Conservation (phyloP, 2,797 vertebrate genomes). For the Trachops cirrhosus region DNA sequence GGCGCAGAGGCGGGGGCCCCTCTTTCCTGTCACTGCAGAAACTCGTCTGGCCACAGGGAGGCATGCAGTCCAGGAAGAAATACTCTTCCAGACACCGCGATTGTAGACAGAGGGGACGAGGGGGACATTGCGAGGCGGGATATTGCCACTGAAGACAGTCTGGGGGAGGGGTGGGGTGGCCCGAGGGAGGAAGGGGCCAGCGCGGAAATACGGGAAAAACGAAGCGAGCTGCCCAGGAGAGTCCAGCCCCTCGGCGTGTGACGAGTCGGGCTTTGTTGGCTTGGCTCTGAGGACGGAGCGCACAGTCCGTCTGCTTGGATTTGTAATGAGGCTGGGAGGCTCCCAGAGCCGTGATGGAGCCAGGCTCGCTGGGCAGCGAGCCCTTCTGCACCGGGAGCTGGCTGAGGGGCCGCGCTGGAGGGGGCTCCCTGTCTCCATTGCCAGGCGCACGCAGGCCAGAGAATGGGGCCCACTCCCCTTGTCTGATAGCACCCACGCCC, state of each 20-base stretch:
- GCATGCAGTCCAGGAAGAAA: background rate
- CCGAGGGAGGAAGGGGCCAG: background rate
- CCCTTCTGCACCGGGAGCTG: conserved; percentile 54
- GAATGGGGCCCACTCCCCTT: conserved; percentile 49
- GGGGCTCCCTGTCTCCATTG: conserved; percentile 27
- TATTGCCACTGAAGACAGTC: background rate
- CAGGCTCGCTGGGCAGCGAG: conserved; percentile 63
- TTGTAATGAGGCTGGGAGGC: conserved; percentile 64
- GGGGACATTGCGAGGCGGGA: background rate
- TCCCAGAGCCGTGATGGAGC: conserved; percentile 64
- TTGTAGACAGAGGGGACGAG: background rate
- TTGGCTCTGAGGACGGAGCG: conserved; percentile 60
- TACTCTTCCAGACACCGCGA: background rate
- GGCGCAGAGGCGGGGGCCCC: background rate
- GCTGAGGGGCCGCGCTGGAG: conserved; percentile 48
- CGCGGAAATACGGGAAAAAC: conserved; percentile 5
- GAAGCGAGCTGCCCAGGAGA: conserved; percentile 47
- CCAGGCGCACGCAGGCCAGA: conserved; percentile 11
- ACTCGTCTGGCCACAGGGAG: background rate
- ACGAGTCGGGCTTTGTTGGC: conserved; percentile 63
- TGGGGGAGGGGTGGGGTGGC: background rate
- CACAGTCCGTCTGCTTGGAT: conserved; percentile 63
- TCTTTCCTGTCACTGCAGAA: background rate
- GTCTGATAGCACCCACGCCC: conserved; percentile 58
- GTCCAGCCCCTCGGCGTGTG: background rate